Percentiles rank a stretch among this genome's conserved stretches.
Evolutionary conservation across 2,797 vertebrate species (phyloP).

Genomic region (Spatula versicolor): DNA sequence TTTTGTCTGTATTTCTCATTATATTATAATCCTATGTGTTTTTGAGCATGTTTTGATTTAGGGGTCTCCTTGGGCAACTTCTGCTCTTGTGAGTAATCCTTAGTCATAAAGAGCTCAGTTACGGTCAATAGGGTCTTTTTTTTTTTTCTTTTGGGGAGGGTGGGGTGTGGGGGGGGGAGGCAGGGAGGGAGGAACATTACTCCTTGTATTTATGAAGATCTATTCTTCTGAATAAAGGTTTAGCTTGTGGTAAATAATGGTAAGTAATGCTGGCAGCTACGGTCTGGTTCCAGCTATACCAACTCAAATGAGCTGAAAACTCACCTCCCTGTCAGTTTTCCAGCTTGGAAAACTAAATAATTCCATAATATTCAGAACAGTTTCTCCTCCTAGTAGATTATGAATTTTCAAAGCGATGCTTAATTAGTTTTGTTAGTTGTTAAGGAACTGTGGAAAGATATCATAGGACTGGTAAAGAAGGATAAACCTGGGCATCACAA

Average conservation of each 20-base stretch:
- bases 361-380: constrained; percentile 11
- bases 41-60: neutral
- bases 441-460: constrained; percentile 34
- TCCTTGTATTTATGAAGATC: constrained; percentile 37
- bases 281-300: neutral
- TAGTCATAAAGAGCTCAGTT: neutral
- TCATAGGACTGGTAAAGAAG: constrained; percentile 41
- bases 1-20: neutral
- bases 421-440: constrained; percentile 66
- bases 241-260: constrained; percentile 35
- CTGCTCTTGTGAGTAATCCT: neutral
- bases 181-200: neutral
- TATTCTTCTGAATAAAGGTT: constrained; percentile 32
- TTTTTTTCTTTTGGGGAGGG: no score
- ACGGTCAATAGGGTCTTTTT: neutral
- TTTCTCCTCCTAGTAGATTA: neutral
- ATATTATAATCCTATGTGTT: neutral
- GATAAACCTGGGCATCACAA: constrained; percentile 49
- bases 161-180: neutral
- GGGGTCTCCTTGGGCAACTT: neutral
- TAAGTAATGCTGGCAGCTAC: constrained; percentile 13
- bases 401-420: constrained; percentile 51
- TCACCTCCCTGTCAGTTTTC: neutral
- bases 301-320: constrained; percentile 11
- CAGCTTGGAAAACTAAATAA: constrained; percentile 10